phyloP scores from a whole-genome alignment of 2,888 invertebrate species.

The Mimumesa dahlbomi region DNA sequence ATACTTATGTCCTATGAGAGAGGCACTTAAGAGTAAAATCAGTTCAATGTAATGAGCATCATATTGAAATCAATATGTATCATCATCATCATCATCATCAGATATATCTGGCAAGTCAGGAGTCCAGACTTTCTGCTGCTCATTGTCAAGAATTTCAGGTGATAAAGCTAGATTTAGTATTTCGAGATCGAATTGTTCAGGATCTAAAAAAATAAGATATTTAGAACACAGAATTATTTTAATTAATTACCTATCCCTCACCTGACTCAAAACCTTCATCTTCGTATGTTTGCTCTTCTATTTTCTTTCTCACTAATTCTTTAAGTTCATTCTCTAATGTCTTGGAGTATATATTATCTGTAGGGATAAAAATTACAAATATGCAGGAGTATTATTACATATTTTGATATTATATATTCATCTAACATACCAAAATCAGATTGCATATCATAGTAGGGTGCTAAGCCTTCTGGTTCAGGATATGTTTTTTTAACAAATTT shows the following conservation, averaged over 20 bases:
- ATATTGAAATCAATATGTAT: slow-evolving; percentile 2
- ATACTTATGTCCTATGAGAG: slow-evolving; percentile 11
- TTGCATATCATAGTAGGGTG: slow-evolving; percentile 51
- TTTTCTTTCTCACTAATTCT: slow-evolving; percentile 24
- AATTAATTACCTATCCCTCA: slow-evolving; percentile 23
- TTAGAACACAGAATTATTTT: background rate
- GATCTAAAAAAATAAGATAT: background rate
- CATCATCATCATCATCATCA: slow-evolving; percentile 30
- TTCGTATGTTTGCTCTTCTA: slow-evolving; percentile 27
- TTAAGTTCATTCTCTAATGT: slow-evolving; percentile 46
- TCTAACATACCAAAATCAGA: slow-evolving; percentile 34
- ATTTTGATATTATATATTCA: background rate
- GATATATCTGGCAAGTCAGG: slow-evolving; percentile 52
- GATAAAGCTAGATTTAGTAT: slow-evolving; percentile 12
- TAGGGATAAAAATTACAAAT: slow-evolving; percentile 10
- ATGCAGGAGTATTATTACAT: background rate
- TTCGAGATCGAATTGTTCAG: slow-evolving; percentile 21
- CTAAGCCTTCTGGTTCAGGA: slow-evolving; percentile 62
- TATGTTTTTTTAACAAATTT: slow-evolving; percentile 23
- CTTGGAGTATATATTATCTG: slow-evolving; percentile 44
- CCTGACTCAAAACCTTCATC: slow-evolving; percentile 66
- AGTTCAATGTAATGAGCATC: slow-evolving; percentile 12
- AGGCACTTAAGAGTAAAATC: slow-evolving; percentile 4
- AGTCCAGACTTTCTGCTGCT: background rate
- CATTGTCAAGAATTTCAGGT: background rate